These are phyloP conservation scores for Platysteira castanea DNA, from an alignment of 2,113 vertebrate species.

Conservation along the genomic window DNA sequence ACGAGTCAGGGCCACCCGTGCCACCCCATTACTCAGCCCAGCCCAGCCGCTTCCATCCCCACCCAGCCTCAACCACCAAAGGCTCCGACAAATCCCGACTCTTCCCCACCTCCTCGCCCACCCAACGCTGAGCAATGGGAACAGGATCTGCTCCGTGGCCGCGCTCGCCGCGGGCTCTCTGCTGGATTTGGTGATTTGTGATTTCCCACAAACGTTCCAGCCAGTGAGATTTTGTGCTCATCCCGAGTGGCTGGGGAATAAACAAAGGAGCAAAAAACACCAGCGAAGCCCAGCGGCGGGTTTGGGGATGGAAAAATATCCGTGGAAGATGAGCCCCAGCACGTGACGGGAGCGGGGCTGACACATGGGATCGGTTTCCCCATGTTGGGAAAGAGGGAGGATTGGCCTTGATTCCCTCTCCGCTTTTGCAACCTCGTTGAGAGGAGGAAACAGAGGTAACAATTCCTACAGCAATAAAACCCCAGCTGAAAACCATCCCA, in stretches of 20 bases:
- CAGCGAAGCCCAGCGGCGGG: not conserved
- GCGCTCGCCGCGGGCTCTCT: not conserved
- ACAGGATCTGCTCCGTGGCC: not conserved
- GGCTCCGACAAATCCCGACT: not conserved
- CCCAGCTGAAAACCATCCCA: slow-evolving; percentile 8
- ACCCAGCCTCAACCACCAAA: not conserved
- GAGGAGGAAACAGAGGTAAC: not conserved
- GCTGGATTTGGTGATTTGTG: slow-evolving; percentile 12
- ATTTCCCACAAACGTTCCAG: slow-evolving; percentile 53
- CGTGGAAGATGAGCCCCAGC: not conserved
- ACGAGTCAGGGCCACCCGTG: not conserved
- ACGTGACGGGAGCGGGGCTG: not conserved
- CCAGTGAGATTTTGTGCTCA: not conserved
- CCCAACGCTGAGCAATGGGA: slow-evolving; percentile 23
- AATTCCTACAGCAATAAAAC: not conserved
- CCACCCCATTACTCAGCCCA: not conserved
- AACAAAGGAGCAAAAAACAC: not conserved
- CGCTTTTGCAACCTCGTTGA: not conserved
- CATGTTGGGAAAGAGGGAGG: not conserved
- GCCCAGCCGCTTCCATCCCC: not conserved
- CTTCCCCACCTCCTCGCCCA: slow-evolving; percentile 3
- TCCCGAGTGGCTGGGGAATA: not conserved
- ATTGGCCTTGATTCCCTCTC: not conserved
- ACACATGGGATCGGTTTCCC: not conserved
- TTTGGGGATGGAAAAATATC: not conserved